Base-by-base conservation (phyloP, 2,113 vertebrate species). In the Castor canadensis region DNA sequence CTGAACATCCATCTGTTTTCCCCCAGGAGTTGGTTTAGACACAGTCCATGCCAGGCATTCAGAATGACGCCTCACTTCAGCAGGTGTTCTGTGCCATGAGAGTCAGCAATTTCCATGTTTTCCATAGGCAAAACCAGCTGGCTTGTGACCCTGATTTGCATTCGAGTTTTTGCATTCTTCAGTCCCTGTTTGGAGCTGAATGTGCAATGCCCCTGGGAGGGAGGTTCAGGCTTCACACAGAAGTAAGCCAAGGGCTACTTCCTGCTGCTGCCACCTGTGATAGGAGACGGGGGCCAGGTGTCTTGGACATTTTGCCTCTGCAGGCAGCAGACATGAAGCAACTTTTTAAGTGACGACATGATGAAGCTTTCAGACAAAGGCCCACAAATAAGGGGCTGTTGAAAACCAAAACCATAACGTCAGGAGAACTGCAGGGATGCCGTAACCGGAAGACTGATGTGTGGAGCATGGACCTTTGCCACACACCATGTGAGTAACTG, bases 151-250 rank as follows among this genome's bases (percentile, higher is more conserved):
- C 45, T 30, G 17, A 76, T 97, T 94, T 97, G 91, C 94, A 85
- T 97, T n/a, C 30, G 49, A n/a, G n/a, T 62, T 71, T 97, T 97
- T 96, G 94, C 86, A 96, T 95, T n/a, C 69, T 80, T 69, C 13
- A 43, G 24, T 11, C 1, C 16, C 15, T 49, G 19, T 91, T 32
- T 95, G 47, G 64, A 83, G 67, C 49, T 49, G 24, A 45, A 40
- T 47, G 24, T 67, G 47, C 73, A 49, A 10, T 16, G 35, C 76
- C 58, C 40, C 75, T 30, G 75, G n/a, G n/a, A n/a, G n/a, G 75
- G 90, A 52, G 47, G 72, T 38, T 75, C 19, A 40, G 66, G 67
- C 52, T 94, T 93, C 19, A n/a, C 40, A 52, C 4, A 49, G 85
- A 90, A 90, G 32, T 43, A 47, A 89, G 92, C 69, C 82, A 88